Conservation (phyloP, 2,888 invertebrate species). For the Halictus ligatus region DNA sequence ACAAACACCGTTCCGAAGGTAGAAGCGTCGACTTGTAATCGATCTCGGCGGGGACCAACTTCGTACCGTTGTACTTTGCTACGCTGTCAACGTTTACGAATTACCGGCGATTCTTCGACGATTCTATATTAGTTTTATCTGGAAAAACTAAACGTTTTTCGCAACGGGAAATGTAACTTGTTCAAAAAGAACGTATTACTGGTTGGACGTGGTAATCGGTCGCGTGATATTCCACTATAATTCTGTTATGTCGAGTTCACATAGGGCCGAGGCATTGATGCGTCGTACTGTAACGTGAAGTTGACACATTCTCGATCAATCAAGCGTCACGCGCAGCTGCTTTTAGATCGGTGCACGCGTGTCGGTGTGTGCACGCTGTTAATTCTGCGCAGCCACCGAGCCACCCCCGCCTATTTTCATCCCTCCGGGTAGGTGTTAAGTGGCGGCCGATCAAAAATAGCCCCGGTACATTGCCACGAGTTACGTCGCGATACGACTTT, state of each 20-base stretch:
- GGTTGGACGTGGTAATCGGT: slow-evolving; percentile 21
- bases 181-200: background rate
- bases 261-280: slow-evolving; percentile 74
- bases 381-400: slow-evolving; percentile 60
- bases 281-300: slow-evolving; percentile 80
- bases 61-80: background rate
- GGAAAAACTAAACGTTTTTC: background rate
- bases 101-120: background rate
- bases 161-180: background rate
- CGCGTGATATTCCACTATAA: slow-evolving; percentile 64
- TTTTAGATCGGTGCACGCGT: slow-evolving; percentile 64
- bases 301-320: slow-evolving; percentile 83
- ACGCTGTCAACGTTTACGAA: background rate
- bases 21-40: background rate
- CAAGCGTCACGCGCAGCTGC: slow-evolving; percentile 80
- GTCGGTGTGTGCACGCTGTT: slow-evolving; percentile 57
- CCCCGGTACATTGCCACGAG: slow-evolving; percentile 55
- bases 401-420: slow-evolving; percentile 49
- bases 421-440: slow-evolving; percentile 48
- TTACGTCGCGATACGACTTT: slow-evolving; percentile 35
- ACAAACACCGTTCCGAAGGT: background rate
- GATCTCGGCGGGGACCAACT: background rate
- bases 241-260: slow-evolving; percentile 67
- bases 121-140: too few species aligned
- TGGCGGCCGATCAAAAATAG: slow-evolving; percentile 64